Base-by-base conservation (phyloP, 2,888 invertebrate genomes). In the Chrysolina oricalcia region DNA sequence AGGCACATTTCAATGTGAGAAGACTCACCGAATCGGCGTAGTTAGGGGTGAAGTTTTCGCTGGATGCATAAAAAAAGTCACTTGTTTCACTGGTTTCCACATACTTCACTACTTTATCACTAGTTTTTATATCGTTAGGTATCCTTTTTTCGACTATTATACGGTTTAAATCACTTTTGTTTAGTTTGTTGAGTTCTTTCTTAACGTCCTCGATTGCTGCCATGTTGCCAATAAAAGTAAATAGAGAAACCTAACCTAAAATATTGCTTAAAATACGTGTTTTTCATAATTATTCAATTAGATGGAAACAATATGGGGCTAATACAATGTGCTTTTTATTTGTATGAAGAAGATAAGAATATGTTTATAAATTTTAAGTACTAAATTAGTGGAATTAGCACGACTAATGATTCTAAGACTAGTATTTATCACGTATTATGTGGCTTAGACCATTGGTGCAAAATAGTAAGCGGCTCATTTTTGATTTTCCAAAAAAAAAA, bases 61-160 rank as follows among this genome's bases (percentile, higher is more conserved):
- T 13, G 21, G 21, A 35, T 43, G 41, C 46, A 19, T 64, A 5
- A 40, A 17, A 43, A 19, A 41, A n/a, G n/a, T n/a, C n/a, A n/a
- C n/a, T n/a, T n/a, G n/a, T 65, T 65, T 40, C 40, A 40, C 40
- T 40, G 9, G 40, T 41, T 40, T 65, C 19, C 11, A 65, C 17
- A 27, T n/a, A 41, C 21, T 65, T 65, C 11, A 65, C 43, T 19
- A 65, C 65, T 65, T 65, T 65, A 10, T 65, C 65, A 65, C 65
- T 65, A 5, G 40, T 6, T 13, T 63, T 63, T 63, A 63, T 2
- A 15, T 63, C 35, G 11, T 63, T 17, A 27, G 63, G 63, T 11
- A 27, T 15, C 40, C 23, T 63, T 19, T 59, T 63, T 63, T 63
- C 63, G 3, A 63, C 23, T n/a, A 63, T 35, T 27, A 63, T 63